These are phyloP conservation scores for Hyles vespertilio DNA, from an alignment of 1,140 invertebrate species.

Conservation along the genomic window DNA sequence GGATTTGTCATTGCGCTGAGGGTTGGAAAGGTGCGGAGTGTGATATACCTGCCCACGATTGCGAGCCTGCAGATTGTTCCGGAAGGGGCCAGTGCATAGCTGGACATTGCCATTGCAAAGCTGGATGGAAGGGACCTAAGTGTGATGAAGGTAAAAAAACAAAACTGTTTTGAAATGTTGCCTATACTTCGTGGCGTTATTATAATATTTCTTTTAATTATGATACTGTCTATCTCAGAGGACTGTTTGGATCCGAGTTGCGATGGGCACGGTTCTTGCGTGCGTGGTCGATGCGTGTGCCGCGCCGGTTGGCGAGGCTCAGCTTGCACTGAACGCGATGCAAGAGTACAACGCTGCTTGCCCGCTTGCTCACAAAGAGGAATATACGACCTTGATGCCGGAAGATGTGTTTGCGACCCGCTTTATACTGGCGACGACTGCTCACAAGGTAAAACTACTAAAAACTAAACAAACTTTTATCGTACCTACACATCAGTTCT, in stretches of 20 bases:
- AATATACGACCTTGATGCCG: conserved; percentile 90
- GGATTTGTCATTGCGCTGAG: conserved; percentile 96
- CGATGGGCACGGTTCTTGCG: conserved; percentile 93
- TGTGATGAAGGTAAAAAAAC: conserved; percentile 85
- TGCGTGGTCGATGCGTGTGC: conserved; percentile 95
- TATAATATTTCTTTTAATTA: neutral
- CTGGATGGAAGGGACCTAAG: conserved; percentile 91
- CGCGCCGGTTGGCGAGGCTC: conserved; percentile 96
- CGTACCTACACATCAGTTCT: neutral
- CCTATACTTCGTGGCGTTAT: neutral
- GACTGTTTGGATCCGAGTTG: conserved; percentile 93
- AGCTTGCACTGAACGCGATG: conserved; percentile 90
- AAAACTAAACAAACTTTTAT: neutral
- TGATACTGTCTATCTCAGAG: conserved; percentile 67
- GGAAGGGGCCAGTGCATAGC: conserved; percentile 92
- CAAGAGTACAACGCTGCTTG: conserved; percentile 91
- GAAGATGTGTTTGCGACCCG: conserved; percentile 91
- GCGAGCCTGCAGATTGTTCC: conserved; percentile 94
- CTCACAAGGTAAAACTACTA: conserved; percentile 82
- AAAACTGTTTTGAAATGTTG: neutral
- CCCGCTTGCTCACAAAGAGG: conserved; percentile 94
- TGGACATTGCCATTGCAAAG: conserved; percentile 91
- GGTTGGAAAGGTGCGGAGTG: conserved; percentile 98
- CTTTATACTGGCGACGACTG: conserved; percentile 94
- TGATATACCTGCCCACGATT: conserved; percentile 92